These are phyloP conservation scores for Drosophila mauritiana DNA, from an alignment of 1,140 invertebrate species.

Conservation along the genomic window DNA sequence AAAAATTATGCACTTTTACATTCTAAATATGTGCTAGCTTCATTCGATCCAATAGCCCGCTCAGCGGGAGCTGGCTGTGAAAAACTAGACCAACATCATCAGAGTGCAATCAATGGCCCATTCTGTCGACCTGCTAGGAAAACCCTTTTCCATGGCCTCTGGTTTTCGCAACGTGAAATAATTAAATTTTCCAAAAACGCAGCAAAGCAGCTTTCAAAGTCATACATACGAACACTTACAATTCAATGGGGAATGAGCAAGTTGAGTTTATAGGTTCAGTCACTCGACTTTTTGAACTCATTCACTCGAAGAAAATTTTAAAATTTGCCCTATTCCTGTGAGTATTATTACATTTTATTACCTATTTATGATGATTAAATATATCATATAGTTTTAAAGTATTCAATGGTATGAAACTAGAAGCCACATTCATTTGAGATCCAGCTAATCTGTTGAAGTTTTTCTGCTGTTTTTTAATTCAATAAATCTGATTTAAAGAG, in stretches of 20 bases:
- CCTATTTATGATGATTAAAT: too few species aligned
- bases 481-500: too few species aligned
- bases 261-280: conserved; percentile 12
- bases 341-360: neutral
- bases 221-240: conserved; percentile 46
- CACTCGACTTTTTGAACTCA: conserved; percentile 13
- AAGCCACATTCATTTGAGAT: too few species aligned
- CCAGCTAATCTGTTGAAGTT: too few species aligned
- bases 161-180: conserved; percentile 62
- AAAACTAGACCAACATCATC: conserved; percentile 26
- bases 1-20: conserved; percentile 11
- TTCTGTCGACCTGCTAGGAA: conserved; percentile 35
- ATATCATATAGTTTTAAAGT: too few species aligned
- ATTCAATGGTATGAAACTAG: neutral
- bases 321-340: neutral
- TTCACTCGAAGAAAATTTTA: conserved; percentile 2
- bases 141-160: conserved; percentile 26
- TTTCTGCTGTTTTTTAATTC: neutral
- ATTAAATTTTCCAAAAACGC: conserved; percentile 78
- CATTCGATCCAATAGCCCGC: conserved; percentile 9
- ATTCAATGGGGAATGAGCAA: conserved; percentile 71
- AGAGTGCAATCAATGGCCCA: conserved; percentile 64
- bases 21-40: conserved; percentile 9
- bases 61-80: conserved; percentile 12
- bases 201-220: conserved; percentile 71